A percentile compares a stretch with the other conserved stretches of the same genome.
These are phyloP conservation scores for Cyclina sinensis DNA, from an alignment of 1,140 invertebrate genomes.

Conservation along the genomic window DNA sequence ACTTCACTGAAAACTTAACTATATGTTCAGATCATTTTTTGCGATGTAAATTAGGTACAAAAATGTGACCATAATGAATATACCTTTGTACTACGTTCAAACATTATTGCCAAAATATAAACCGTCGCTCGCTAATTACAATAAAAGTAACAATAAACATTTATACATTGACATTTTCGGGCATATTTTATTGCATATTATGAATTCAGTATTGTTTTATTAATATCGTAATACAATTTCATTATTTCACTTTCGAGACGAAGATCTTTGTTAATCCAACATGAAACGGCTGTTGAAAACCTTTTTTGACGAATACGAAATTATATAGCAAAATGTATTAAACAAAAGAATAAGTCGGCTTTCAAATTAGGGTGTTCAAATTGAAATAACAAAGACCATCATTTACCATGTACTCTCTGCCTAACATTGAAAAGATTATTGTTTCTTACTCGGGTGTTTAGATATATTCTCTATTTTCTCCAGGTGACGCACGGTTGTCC, in stretches of 20 bases:
- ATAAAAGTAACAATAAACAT: slow-evolving; percentile 35
- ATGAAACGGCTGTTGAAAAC: neutral
- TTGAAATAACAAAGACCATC: too few species aligned
- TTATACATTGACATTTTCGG: slow-evolving; percentile 9
- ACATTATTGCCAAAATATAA: neutral
- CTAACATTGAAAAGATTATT: too few species aligned
- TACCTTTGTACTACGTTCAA: neutral
- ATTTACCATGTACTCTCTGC: too few species aligned
- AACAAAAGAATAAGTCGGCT: too few species aligned
- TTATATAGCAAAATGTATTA: too few species aligned
- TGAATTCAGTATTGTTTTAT: slow-evolving; percentile 30
- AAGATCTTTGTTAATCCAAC: neutral
- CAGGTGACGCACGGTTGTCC: slow-evolving; percentile 22
- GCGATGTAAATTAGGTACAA: slow-evolving; percentile 5
- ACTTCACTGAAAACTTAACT: neutral
- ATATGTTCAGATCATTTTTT: neutral
- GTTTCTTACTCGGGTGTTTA: neutral
- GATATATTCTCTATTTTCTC: neutral
- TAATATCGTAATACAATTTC: neutral
- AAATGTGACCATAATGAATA: neutral
- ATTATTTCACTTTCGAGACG: neutral
- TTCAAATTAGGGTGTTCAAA: too few species aligned
- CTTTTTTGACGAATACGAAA: too few species aligned
- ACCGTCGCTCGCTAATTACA: neutral
- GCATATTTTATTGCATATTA: neutral